Evolutionary conservation across 2,113 vertebrate species (phyloP), one percentile per base, ranked within the genome.

Genomic region (Dendropsophus ebraccatus): DNA sequence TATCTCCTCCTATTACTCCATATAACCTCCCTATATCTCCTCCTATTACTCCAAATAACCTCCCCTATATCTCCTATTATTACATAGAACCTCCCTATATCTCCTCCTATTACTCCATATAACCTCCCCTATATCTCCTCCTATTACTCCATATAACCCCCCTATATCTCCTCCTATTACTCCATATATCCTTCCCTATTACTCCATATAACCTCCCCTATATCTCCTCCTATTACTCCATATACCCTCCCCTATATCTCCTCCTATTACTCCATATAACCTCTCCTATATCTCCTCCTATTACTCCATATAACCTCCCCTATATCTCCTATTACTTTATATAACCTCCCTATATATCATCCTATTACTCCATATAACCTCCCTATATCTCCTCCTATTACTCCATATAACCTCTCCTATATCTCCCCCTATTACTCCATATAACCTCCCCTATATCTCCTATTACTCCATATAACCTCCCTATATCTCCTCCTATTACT

Each of bases 321-420:
- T 49, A 75, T 49, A 49, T 25, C n/a, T n/a, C n/a, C n/a, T n/a
- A n/a, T n/a, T n/a, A n/a, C n/a, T n/a, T n/a, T n/a, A n/a, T n/a
- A n/a, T n/a, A n/a, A n/a, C 17, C 10, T 19, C 3, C 52, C 52
- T 56, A 56, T 56, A 56, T 56, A 16, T 56, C 49, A 17, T 30
- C 75, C 45, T 78, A 78, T 54, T 54, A 78, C 45, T 56, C 47
- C 45, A 56, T 56, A 54, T 78, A 56, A 30, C 75, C 25, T 56
- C 49, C 75, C n/a, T 78, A 78, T 78, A 78, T 56, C 45, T 25
- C 52, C 17, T 56, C n/a, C 74, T 47, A 49, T 49, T 76, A 76
- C 74, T 28, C 74, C 74, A 50, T 50, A 75, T 76, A n/a, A n/a
- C n/a, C n/a, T n/a, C n/a, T n/a, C n/a, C n/a, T n/a, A n/a, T n/a